phyloP scores from a whole-genome alignment of 2,888 invertebrate species.

The Meiosimyza platycephala region DNA sequence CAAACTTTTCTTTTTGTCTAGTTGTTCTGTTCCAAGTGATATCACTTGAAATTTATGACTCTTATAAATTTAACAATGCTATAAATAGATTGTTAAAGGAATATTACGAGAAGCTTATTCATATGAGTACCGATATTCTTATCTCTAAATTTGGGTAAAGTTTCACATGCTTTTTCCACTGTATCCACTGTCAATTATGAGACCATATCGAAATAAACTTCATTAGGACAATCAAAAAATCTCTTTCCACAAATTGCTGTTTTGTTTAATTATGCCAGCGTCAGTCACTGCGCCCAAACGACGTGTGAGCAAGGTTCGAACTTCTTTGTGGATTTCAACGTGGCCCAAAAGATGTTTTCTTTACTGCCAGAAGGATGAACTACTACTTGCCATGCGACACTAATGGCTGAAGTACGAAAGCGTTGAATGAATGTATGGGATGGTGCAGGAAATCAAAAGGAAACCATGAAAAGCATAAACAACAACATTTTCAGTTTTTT shows the following conservation, averaged over 20 bases:
- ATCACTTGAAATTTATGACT: slow-evolving; percentile 60
- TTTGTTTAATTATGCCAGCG: slow-evolving; percentile 32
- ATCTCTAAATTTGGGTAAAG: too few species aligned
- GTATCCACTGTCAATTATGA: background rate
- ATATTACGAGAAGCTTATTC: too few species aligned
- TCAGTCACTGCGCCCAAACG: slow-evolving; percentile 16
- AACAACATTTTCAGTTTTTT: slow-evolving; percentile 55
- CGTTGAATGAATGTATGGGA: slow-evolving; percentile 20
- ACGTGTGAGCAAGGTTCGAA: slow-evolving; percentile 24
- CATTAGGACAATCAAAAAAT: slow-evolving; percentile 30
- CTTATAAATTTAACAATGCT: slow-evolving; percentile 51
- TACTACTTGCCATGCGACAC: slow-evolving; percentile 17
- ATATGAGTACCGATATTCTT: too few species aligned
- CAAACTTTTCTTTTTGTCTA: slow-evolving; percentile 27
- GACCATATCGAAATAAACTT: slow-evolving; percentile 25
- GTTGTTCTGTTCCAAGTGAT: slow-evolving; percentile 62
- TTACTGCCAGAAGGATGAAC: slow-evolving; percentile 14
- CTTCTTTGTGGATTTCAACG: slow-evolving; percentile 29
- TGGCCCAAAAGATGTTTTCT: slow-evolving; percentile 2
- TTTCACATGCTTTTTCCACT: too few species aligned
- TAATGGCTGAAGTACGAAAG: slow-evolving; percentile 3
- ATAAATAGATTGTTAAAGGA: too few species aligned
- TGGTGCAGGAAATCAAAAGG: slow-evolving; percentile 55
- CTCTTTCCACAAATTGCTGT: slow-evolving; percentile 16
- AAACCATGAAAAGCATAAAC: slow-evolving; percentile 60